phyloP scores from a whole-genome alignment of 2,113 vertebrate species.

The Neogale vison region DNA sequence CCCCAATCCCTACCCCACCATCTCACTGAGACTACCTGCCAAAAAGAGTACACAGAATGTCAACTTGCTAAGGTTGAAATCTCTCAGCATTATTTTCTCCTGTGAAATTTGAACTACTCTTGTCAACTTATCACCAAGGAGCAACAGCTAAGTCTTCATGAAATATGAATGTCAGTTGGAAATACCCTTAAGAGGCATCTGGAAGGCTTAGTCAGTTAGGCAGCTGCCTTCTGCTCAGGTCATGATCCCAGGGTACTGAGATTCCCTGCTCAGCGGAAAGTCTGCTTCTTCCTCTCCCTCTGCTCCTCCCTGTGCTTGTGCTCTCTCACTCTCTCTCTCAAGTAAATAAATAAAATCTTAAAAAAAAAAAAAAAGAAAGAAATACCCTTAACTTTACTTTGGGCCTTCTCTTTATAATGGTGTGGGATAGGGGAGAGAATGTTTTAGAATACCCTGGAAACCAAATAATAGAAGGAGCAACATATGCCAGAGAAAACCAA shows the following conservation, averaged over 20 bases:
- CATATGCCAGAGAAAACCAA: constrained; percentile 84
- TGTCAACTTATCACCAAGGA: constrained; percentile 70
- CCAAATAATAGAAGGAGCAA: constrained; percentile 82
- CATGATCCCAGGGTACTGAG: neutral
- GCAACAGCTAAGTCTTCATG: constrained; percentile 82
- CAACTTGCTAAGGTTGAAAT: neutral
- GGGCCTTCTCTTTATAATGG: neutral
- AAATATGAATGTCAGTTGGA: constrained; percentile 80
- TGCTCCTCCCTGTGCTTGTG: neutral
- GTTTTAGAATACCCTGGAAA: constrained; percentile 82
- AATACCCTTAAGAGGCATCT: neutral
- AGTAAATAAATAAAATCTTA: neutral
- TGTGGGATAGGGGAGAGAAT: constrained; percentile 30
- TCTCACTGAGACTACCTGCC: neutral
- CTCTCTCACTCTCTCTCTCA: neutral
- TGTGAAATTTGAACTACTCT: constrained; percentile 86
- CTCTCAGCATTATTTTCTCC: neutral
- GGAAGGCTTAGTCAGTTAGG: neutral
- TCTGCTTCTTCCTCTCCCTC: neutral
- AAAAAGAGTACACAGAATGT: neutral
- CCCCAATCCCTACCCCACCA: neutral
- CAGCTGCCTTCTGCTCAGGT: neutral
- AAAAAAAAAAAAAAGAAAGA: constrained; percentile 51
- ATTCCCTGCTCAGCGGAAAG: neutral
- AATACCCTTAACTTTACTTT: constrained; percentile 82